Base-by-base conservation (phyloP, 2,888 invertebrate species). In the Carabus problematicus region DNA sequence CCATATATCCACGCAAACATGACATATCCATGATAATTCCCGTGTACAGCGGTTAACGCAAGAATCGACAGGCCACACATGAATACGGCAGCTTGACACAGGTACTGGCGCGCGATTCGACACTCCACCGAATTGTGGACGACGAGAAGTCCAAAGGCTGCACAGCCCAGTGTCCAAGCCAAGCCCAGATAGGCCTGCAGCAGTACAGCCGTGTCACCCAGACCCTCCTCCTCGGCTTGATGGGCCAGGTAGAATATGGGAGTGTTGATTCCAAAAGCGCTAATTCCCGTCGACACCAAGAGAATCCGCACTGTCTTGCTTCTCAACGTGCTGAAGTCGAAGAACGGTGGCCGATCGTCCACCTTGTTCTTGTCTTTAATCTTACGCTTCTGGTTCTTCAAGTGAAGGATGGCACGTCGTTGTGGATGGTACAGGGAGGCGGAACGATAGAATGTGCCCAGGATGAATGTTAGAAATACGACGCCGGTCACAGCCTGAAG, bases 401-500 rank as follows among this genome's bases (percentile, higher is more conserved):
- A 87, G 80, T 95, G 94, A 49, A 95, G 85, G 75, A 95, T 94
- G 70, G 94, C 94, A 71, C 94, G 85, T 70, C 94, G 82, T 79
- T 94, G 93, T 0, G 94, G 94, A 79, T 95, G 94, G 82, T 95
- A 95, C 8, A 95, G 84, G 0, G 94, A 93, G 0, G 94, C 94
- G 6, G 94, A 94, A 41, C 95, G 89, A 82, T 94, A 95, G 82
- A 93, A 92, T 4, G 92, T 93, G 63, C 94, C 94, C 40, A 94
- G 85, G 76, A 94, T 90, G 79, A 94, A 94, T 0, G 93, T 93
- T 58, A 91, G 84, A 75, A 93, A 92, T 45, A 94, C 89, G 12
- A 91, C 89, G 55, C 92, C 93, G n/a, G 94, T 93, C 43, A 94
- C 90, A 41, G 92, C 91, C 82, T 94, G 94, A 19, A 94, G 86